Evolutionary conservation across 2,113 vertebrate species (phyloP), one percentile per base, ranked within the genome.

Genomic region (Thermophis baileyi): DNA sequence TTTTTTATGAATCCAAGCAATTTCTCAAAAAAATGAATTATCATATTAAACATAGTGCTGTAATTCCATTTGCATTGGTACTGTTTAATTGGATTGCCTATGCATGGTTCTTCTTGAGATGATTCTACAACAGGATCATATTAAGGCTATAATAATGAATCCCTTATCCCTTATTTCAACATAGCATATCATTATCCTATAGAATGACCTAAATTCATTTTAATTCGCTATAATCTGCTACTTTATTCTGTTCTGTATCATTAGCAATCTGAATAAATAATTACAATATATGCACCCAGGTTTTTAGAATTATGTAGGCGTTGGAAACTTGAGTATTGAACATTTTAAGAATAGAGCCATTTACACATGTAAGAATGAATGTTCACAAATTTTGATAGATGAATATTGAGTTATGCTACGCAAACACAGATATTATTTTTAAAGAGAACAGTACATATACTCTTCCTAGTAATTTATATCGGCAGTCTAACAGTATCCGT

Each of bases 221-320:
- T 63, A 92, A 94, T 87, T 44, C 54, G 35, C 40, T 96, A 92
- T 89, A 40, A 91, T 88, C 63, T 86, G 54, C 50, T 90, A 57
- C 40, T 53, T 6, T 30, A 89, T 91, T 94, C 51, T 27, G 85
- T 86, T 90, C 85, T 55, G 93, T 93, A 24, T 92, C 69, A 92
- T 49, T 88, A 95, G 44, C 14, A 90, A 88, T 69, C 44, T 69
- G 49, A 93, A 16, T 94, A 60, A 46, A 92, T 94, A 94, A 86
- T 63, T 14, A 92, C 9, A 94, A 88, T 4, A 85, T 6, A 7
- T 50, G 93, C 53, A 95, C 92, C 89, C 89, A 94, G 88, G 22
- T 92, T 93, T 93, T 47, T 51, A 53, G 25, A 74, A 46, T 88
- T 55, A 69, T 0, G 87, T 91, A 69, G 40, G 10, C 49, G 1